Conservation (phyloP, 2,113 vertebrate species). For the Takifugu flavidus region DNA sequence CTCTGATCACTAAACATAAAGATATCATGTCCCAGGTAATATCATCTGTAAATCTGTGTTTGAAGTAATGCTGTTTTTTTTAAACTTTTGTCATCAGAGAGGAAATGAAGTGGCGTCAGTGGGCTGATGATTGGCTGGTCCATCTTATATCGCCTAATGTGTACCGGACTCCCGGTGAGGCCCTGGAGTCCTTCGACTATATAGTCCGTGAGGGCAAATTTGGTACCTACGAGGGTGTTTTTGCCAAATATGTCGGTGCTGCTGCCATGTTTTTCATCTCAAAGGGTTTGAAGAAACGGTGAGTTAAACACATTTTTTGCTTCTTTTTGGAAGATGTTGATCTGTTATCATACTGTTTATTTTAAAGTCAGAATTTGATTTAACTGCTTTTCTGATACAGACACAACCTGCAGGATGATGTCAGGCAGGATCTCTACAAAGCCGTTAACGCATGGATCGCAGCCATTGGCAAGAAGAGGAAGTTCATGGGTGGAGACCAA, state of each 20-base stretch:
- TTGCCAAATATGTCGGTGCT: slow-evolving; percentile 93
- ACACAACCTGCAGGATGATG: slow-evolving; percentile 86
- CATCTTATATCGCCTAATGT: slow-evolving; percentile 97
- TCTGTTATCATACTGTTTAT: not conserved
- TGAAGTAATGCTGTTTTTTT: not conserved
- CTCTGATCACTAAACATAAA: not conserved
- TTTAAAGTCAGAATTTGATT: not conserved
- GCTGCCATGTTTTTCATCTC: slow-evolving; percentile 90
- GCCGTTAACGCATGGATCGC: slow-evolving; percentile 89
- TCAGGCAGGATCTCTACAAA: slow-evolving; percentile 89
- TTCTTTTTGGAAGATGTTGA: not conserved
- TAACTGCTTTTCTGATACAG: slow-evolving; percentile 53
- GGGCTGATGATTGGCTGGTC: slow-evolving; percentile 94
- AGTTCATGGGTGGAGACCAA: slow-evolving; percentile 88
- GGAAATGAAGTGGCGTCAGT: slow-evolving; percentile 95
- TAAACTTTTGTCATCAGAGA: slow-evolving; percentile 72
- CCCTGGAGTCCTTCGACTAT: slow-evolving; percentile 94
- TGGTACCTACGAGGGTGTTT: slow-evolving; percentile 81
- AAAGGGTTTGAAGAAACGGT: slow-evolving; percentile 90
- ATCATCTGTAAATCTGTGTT: not conserved
- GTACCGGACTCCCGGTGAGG: slow-evolving; percentile 86
- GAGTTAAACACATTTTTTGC: slow-evolving; percentile 17
- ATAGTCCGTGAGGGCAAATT: slow-evolving; percentile 96
- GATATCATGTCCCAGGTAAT: not conserved
- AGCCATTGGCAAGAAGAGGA: slow-evolving; percentile 85